Conservation (phyloP, 2,113 vertebrate species). For the Nicator chloris region DNA sequence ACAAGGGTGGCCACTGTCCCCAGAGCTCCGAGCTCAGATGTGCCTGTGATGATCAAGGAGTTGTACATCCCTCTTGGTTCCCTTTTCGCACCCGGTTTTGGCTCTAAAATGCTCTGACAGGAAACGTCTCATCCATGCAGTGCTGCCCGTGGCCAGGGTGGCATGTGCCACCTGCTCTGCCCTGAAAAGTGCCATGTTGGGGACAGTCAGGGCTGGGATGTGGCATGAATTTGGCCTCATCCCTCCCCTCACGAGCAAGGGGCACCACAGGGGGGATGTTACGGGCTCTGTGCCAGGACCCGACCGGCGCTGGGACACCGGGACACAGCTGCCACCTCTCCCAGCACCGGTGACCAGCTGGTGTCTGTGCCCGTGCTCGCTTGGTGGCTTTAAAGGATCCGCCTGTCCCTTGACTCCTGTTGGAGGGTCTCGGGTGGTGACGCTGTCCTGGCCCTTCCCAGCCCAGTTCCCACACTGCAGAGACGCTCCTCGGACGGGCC, state of each 20-base stretch:
- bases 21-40: not conserved
- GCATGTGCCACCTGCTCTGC: not conserved
- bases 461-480: not conserved
- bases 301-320: rapidly evolving
- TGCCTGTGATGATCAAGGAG: rapidly evolving
- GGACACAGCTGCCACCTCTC: not conserved
- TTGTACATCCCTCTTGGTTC: not conserved
- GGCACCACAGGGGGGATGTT: rapidly evolving
- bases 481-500: rapidly evolving
- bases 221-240: not conserved
- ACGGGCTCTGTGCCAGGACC: not conserved
- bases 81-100: not conserved
- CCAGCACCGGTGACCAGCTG: not conserved
- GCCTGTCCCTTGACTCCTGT: not conserved
- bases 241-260: not conserved
- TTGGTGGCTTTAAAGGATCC: not conserved
- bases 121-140: rapidly evolving
- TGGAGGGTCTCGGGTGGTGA: not conserved
- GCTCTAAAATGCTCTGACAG: not conserved
- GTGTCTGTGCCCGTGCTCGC: not conserved
- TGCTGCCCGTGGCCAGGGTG: not conserved
- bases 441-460: not conserved
- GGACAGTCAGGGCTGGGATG: not conserved
- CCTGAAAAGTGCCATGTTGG: rapidly evolving
- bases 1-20: rapidly evolving